A percentile compares a stretch with the other conserved stretches of the same genome.
Conservation (phyloP, 37 sponge, comb jelly and placozoan species). For the Chondrilla cf. caribensis region DNA sequence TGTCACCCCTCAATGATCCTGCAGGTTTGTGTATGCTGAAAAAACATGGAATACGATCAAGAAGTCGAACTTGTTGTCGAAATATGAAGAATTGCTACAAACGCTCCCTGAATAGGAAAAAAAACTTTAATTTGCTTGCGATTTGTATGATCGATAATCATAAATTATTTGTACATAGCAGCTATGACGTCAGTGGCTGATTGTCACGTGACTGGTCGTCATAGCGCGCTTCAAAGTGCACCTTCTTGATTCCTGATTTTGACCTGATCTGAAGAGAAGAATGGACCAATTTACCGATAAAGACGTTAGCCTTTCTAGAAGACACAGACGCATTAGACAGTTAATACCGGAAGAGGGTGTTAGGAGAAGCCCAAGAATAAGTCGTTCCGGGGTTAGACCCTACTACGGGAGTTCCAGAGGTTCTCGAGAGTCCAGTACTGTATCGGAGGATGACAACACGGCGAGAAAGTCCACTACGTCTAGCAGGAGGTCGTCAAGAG, state of each 20-base stretch:
- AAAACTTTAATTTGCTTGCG: neutral
- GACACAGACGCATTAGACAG: neutral
- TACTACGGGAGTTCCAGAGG: neutral
- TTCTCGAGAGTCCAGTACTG: constrained; percentile 12
- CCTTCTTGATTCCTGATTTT: neutral
- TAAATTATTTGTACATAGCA: neutral
- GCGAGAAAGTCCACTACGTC: neutral
- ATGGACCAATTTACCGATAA: neutral
- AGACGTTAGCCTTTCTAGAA: neutral
- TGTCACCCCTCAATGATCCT: neutral
- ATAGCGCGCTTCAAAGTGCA: constrained; percentile 2
- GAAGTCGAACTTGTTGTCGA: constrained; percentile 46
- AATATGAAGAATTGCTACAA: constrained; percentile 17
- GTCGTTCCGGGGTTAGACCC: neutral
- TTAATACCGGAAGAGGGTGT: neutral
- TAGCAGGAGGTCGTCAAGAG: neutral
- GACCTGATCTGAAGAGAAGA: neutral
- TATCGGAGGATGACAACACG: neutral
- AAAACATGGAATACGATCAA: constrained; percentile 50
- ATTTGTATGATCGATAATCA: neutral
- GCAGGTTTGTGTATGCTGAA: constrained; percentile 56
- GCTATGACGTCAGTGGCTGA: neutral
- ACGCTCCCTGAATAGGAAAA: neutral
- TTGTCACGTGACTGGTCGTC: constrained; percentile 12
- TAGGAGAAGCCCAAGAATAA: constrained; percentile 18